A percentile compares a stretch with the other conserved stretches of the same genome.
Evolutionary conservation across 2,888 invertebrate genomes (phyloP).

Genomic region (Epinotia bilunana): DNA sequence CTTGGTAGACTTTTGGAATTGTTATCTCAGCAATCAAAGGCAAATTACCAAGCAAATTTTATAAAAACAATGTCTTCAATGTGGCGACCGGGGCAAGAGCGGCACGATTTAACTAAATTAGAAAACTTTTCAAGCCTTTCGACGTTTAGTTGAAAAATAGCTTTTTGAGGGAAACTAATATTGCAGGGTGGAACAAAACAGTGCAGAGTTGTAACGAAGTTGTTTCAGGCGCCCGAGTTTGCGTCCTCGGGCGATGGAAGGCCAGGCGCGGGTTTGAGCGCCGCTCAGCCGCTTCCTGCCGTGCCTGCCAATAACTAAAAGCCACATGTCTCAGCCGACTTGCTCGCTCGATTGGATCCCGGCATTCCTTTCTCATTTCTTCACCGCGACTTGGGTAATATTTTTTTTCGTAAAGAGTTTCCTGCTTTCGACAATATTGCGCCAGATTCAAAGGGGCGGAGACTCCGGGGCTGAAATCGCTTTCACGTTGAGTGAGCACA

Average conservation of each 20-base stretch:
- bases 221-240: slow-evolving; percentile 75
- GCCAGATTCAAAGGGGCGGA: slow-evolving; percentile 77
- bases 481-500: slow-evolving; percentile 83
- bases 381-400: slow-evolving; percentile 70
- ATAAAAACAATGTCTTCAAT: slow-evolving; percentile 64
- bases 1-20: slow-evolving; percentile 53
- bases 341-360: slow-evolving; percentile 77
- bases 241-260: slow-evolving; percentile 70
- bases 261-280: slow-evolving; percentile 58
- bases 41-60: slow-evolving; percentile 60
- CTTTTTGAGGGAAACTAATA: slow-evolving; percentile 84
- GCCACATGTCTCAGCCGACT: slow-evolving; percentile 72
- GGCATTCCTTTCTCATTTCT: slow-evolving; percentile 78
- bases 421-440: slow-evolving; percentile 83
- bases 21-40: slow-evolving; percentile 64
- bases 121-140: slow-evolving; percentile 81
- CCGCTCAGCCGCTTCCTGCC: slow-evolving; percentile 51
- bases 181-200: slow-evolving; percentile 78
- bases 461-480: slow-evolving; percentile 78
- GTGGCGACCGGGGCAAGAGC: slow-evolving; percentile 58
- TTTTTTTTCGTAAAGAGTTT: slow-evolving; percentile 79
- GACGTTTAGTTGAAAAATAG: slow-evolving; percentile 80
- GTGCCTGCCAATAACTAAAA: slow-evolving; percentile 17
- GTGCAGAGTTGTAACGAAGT: slow-evolving; percentile 80
- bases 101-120: slow-evolving; percentile 81